phyloP scores from a whole-genome alignment of 1,140 invertebrate species.

The Drosophila melanica region DNA sequence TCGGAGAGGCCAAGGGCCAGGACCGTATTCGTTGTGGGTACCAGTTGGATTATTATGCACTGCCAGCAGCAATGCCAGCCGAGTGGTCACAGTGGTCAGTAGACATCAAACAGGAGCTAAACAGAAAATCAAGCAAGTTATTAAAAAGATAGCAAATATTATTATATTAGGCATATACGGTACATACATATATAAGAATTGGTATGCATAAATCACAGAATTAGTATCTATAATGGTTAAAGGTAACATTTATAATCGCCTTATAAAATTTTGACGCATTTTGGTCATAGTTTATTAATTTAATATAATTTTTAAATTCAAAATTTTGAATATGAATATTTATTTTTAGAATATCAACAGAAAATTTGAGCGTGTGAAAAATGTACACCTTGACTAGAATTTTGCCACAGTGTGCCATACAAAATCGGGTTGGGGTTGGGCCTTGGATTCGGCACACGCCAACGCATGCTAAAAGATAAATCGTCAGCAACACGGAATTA shows the following conservation, averaged over 20 bases:
- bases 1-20: conserved; percentile 35
- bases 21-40: conserved; percentile 12
- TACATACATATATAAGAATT: too few relatives aligned
- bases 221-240: background rate
- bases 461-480: conserved; percentile 75
- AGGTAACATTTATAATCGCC: background rate
- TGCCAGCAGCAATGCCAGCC: background rate
- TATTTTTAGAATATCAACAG: too few relatives aligned
- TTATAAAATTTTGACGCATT: too few relatives aligned
- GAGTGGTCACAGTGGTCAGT: conserved; percentile 18
- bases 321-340: too few relatives aligned
- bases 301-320: too few relatives aligned
- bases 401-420: conserved; percentile 32
- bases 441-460: conserved; percentile 56
- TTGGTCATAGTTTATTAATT: too few relatives aligned
- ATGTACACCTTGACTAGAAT: background rate
- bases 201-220: too few relatives aligned
- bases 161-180: too few relatives aligned
- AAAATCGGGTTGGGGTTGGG: background rate
- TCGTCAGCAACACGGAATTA: conserved; percentile 83
- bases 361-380: too few relatives aligned
- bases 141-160: too few relatives aligned
- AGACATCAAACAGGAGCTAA: background rate
- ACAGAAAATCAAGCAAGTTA: background rate
- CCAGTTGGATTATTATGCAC: conserved; percentile 43